Conservation (phyloP, 2,797 vertebrate species). For the Etheostoma nigrum region DNA sequence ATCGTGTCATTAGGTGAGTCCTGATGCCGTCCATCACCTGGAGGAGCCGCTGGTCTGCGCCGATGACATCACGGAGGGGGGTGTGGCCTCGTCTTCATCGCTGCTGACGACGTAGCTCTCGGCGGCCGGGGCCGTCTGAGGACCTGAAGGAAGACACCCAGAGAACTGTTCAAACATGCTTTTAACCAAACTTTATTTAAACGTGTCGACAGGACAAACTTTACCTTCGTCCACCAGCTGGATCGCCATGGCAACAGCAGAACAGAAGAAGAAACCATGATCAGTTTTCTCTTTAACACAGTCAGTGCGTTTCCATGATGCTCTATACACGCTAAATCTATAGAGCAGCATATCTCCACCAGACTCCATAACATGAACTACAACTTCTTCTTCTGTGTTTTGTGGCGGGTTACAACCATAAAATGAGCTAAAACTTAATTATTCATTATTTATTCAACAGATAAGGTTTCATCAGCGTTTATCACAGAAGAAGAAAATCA, state of each 20-base stretch:
- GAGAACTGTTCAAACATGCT: not conserved
- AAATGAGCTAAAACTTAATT: too few species aligned
- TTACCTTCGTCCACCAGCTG: slow-evolving; percentile 77
- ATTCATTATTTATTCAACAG: too few species aligned
- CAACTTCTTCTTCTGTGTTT: too few species aligned
- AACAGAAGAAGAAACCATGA: not conserved
- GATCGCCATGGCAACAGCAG: not conserved
- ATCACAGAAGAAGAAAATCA: too few species aligned
- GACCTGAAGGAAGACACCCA: slow-evolving; percentile 57
- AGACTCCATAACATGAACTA: too few species aligned
- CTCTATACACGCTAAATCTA: too few species aligned
- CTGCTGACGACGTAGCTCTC: slow-evolving; percentile 93
- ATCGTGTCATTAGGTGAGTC: too few species aligned
- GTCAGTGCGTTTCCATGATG: too few species aligned
- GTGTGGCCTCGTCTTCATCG: slow-evolving; percentile 89
- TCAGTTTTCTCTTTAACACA: not conserved
- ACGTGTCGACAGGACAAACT: not conserved
- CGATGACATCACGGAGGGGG: slow-evolving; percentile 56
- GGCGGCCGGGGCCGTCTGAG: slow-evolving; percentile 68
- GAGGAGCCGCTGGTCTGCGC: slow-evolving; percentile 58
- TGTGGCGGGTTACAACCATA: too few species aligned
- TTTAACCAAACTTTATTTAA: not conserved
- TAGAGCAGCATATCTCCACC: too few species aligned
- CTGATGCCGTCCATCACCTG: slow-evolving; percentile 61
- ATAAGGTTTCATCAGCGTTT: too few species aligned